phyloP scores from a whole-genome alignment of 64 coral and sea anemone species.

The Orbicella faveolata region DNA sequence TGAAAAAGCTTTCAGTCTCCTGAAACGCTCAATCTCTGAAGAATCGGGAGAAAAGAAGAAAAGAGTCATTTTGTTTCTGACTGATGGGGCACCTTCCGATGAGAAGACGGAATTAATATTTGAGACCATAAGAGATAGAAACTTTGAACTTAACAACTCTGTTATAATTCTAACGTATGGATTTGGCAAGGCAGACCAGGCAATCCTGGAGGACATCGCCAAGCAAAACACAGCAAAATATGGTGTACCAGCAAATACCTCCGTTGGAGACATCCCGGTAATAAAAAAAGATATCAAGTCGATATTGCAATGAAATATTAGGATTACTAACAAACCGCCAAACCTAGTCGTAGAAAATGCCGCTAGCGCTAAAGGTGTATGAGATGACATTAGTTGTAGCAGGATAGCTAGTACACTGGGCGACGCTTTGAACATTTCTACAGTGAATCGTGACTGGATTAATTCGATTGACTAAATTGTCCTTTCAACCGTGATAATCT shows the following conservation, averaged over 20 bases:
- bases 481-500: too few species aligned
- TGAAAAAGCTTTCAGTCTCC: conserved; percentile 24
- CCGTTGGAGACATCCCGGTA: conserved; percentile 37
- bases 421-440: too few species aligned
- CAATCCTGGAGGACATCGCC: conserved; percentile 27
- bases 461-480: too few species aligned
- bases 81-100: conserved; percentile 14
- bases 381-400: too few species aligned
- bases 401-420: too few species aligned
- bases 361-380: too few species aligned
- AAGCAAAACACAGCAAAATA: conserved; percentile 13
- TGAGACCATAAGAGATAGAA: conserved; percentile 16
- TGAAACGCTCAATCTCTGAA: background rate
- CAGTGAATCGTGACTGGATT: too few species aligned
- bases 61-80: conserved; percentile 30
- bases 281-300: background rate
- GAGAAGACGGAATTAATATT: background rate
- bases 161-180: conserved; percentile 30
- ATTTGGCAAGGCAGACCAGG: conserved; percentile 11
- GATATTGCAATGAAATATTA: too few species aligned
- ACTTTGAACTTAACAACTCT: conserved; percentile 17
- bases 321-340: too few species aligned
- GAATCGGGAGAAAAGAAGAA: background rate
- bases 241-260: background rate
- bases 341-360: too few species aligned